Percentiles rank a stretch among this genome's conserved stretches.
Conservation (phyloP, 53 echinoderm and acorn worm species). For the Paracentrotus lividus region DNA sequence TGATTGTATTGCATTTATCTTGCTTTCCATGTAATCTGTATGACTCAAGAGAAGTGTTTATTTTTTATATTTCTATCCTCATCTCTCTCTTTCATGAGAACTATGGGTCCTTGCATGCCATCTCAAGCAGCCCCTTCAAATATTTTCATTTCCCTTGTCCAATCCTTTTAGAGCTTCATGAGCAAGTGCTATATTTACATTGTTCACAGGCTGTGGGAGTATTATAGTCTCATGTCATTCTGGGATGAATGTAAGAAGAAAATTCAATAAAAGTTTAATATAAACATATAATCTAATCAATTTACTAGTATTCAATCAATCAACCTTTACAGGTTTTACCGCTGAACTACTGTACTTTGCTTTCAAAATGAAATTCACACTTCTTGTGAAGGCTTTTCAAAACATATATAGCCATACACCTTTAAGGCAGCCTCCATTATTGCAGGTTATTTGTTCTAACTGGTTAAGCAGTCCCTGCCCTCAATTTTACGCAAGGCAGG, state of each 20-base stretch:
- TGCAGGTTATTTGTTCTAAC: constrained; percentile 35
- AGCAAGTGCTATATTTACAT: no score
- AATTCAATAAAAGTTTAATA: background rate
- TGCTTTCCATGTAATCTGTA: background rate
- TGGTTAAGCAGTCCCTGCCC: background rate
- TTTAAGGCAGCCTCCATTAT: background rate
- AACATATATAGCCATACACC: background rate
- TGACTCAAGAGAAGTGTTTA: background rate
- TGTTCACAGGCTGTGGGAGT: no score
- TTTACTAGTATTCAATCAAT: background rate
- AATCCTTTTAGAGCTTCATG: no score
- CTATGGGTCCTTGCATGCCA: background rate
- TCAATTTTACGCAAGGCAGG: background rate
- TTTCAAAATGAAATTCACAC: background rate
- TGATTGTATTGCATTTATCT: background rate
- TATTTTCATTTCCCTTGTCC: no score
- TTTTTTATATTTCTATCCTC: background rate
- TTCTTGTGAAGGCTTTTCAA: no score
- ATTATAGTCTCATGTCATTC: no score
- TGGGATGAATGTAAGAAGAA: background rate
- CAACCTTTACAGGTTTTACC: background rate
- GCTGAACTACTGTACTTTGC: background rate
- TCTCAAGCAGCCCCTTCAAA: background rate
- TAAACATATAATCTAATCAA: background rate
- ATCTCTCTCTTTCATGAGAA: background rate